phyloP scores from a whole-genome alignment of 2,113 vertebrate genomes.

The Chiloscyllium plagiosum region DNA sequence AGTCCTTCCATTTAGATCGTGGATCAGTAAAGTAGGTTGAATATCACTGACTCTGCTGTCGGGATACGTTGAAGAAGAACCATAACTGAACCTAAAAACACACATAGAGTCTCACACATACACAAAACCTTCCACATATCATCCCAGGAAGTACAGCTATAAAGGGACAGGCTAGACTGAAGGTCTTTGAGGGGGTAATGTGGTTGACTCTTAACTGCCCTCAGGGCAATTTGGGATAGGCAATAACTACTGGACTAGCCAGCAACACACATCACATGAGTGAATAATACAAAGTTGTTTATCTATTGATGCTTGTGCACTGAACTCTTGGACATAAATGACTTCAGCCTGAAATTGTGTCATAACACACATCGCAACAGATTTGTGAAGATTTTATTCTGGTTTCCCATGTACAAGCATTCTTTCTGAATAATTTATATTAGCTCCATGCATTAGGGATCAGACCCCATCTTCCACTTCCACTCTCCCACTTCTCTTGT shows the following conservation, averaged over 20 bases:
- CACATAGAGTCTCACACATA: background rate
- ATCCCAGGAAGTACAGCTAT: background rate
- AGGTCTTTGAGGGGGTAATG: background rate
- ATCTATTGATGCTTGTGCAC: background rate
- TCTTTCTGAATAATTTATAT: background rate
- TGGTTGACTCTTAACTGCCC: no score
- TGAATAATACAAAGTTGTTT: background rate
- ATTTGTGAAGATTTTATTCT: no score
- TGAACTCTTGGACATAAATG: background rate
- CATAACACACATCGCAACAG: background rate
- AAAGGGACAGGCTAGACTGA: background rate
- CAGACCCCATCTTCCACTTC: background rate
- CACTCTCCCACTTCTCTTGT: background rate
- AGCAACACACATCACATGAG: no score
- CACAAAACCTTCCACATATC: background rate
- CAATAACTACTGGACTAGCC: no score
- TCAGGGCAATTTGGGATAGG: no score
- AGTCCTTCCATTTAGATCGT: background rate
- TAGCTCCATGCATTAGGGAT: background rate
- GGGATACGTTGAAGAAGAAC: background rate
- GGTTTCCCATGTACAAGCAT: background rate
- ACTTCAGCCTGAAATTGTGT: background rate
- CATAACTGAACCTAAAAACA: background rate
- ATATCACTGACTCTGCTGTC: background rate
- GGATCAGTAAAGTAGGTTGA: background rate